Base-by-base conservation (phyloP, 2,113 vertebrate genomes). In the Paraplagusia blochii region DNA sequence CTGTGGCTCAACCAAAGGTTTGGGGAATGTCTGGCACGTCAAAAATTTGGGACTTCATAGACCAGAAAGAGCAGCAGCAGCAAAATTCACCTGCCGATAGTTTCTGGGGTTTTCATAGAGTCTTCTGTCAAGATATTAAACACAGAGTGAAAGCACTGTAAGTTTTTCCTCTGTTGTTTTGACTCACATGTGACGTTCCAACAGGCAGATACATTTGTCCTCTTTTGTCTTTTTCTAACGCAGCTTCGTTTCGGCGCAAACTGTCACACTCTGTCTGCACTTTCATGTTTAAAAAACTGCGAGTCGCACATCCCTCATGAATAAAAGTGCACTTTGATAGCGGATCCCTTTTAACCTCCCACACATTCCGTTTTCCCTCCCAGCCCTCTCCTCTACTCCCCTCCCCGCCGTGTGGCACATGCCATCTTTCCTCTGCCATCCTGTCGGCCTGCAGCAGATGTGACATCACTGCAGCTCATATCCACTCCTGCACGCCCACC, bases 391-490 rank as follows among this genome's bases (percentile, higher is more conserved):
- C n/a, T n/a, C n/a, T n/a, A n/a, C n/a, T n/a, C n/a, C n/a, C n/a
- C n/a, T 63, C 10, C 58, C 62, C 58, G 39, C 51, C 17, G 70
- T 11, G 66, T 84, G 77, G 75, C 81, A 80, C 77, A 82, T 77
- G 77, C 68, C 81, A 82, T 77, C 81, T 68, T 83, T 75, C 45
- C 65, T 43, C 54, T 80, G 80, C 84, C 79, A 78, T 77, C 72
- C 77, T 70, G 76, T 76, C 56, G 66, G 69, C 83, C 67, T 80
- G 80, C 78, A 88, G 83, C 81, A 84, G 79, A 85, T 88, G 80
- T 85, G 83, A 87, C 86, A 87, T 87, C 83, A 85, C 72, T 70
- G 55, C 56, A 68, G 66, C 66, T 63, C 44, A 18, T 74, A 62
- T 70, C 61, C 65, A 16, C 57, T 58, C 75, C 50, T 44, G 55